Percentiles rank a stretch among this genome's conserved stretches.
These are phyloP conservation scores for Odontothrips loti DNA, from an alignment of 2,888 invertebrate species.

Conservation along the genomic window DNA sequence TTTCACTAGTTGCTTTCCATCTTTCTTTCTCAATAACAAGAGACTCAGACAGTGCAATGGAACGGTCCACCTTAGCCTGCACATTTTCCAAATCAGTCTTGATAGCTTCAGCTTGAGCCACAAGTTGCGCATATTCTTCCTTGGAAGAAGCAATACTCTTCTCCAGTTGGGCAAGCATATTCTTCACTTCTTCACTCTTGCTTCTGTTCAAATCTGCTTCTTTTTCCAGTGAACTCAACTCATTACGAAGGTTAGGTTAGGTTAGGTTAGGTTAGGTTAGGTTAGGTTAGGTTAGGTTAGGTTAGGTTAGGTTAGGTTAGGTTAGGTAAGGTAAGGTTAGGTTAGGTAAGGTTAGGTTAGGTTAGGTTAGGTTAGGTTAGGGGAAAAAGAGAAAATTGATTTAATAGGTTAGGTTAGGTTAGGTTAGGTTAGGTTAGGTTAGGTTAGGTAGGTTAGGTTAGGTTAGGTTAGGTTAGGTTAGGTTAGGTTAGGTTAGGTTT, in stretches of 20 bases:
- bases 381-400: too few relatives aligned
- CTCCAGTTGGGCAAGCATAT: constrained; percentile 83
- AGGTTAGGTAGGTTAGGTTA: too few relatives aligned
- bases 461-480: too few relatives aligned
- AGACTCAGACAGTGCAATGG: constrained; percentile 91
- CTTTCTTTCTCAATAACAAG: constrained; percentile 93
- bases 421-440: too few relatives aligned
- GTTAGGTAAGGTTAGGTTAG: too few relatives aligned
- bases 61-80: constrained; percentile 96
- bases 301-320: too few relatives aligned
- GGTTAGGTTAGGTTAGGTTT: too few relatives aligned
- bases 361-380: too few relatives aligned
- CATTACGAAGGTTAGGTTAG: constrained; percentile 94
- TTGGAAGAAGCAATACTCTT: constrained; percentile 95
- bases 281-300: too few relatives aligned
- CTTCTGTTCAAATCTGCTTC: constrained; percentile 88
- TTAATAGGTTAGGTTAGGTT: too few relatives aligned
- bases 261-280: too few relatives aligned
- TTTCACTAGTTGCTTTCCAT: constrained; percentile 97
- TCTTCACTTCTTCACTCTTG: constrained; percentile 86
- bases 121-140: constrained; percentile 97
- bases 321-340: too few relatives aligned
- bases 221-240: constrained; percentile 82
- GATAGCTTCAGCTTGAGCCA: constrained; percentile 98
- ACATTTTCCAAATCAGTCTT: constrained; percentile 96